Percentiles rank a stretch among this genome's conserved stretches.
phyloP scores from a whole-genome alignment of 37 sponge, comb jelly and placozoan species.

The Eunapius fragilis region DNA sequence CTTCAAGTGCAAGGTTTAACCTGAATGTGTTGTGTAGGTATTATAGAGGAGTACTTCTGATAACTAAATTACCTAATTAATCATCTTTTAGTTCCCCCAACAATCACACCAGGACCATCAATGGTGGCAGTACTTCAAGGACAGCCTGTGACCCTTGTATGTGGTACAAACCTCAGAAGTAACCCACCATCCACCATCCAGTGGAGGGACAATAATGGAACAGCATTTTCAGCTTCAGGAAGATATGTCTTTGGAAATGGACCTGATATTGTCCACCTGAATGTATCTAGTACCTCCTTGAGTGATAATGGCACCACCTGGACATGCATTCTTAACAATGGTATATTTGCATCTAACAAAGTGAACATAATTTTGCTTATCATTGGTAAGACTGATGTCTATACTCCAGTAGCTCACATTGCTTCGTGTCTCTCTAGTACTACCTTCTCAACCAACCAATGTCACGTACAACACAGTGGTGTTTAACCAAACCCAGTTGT shows the following conservation, averaged over 20 bases:
- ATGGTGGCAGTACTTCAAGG: not conserved
- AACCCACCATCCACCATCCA: constrained; percentile 20
- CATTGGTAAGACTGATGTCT: not conserved
- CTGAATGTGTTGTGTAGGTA: constrained; percentile 13
- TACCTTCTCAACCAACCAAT: not conserved
- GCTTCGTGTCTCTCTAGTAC: not conserved
- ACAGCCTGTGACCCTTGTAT: constrained; percentile 1
- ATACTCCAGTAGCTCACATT: too few relatives aligned
- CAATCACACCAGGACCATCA: not conserved
- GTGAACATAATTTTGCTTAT: not conserved
- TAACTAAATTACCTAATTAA: not conserved
- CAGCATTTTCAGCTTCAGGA: not conserved
- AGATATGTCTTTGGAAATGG: constrained; percentile 3
- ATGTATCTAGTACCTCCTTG: not conserved
- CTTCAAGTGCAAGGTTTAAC: not conserved
- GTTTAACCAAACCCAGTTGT: not conserved
- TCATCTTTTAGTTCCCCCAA: constrained; percentile 17
- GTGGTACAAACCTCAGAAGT: constrained; percentile 24
- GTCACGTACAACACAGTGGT: not conserved
- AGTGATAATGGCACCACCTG: constrained; percentile 17
- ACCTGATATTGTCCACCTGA: constrained; percentile 11
- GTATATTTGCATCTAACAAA: not conserved
- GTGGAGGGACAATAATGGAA: constrained; percentile 16
- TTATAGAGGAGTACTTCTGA: not conserved
- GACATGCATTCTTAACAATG: constrained; percentile 1